Evolutionary conservation across 2,113 vertebrate genomes (phyloP).

Genomic region (Epinephelus lanceolatus): DNA sequence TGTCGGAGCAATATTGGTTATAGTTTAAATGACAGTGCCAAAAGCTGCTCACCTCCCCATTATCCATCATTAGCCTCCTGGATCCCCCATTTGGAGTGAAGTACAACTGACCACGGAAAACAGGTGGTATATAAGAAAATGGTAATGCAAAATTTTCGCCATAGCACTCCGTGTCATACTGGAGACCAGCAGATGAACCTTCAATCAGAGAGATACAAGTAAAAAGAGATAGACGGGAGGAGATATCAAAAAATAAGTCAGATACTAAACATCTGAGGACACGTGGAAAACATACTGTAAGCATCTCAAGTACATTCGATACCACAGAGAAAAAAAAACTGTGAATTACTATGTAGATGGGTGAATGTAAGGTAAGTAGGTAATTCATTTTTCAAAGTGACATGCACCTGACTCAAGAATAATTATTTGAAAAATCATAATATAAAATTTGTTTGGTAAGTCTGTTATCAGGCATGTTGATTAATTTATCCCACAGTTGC

Average conservation of each 20-base stretch:
- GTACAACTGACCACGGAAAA: neutral
- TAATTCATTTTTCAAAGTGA: no score
- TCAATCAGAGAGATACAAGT: neutral
- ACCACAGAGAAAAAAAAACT: no score
- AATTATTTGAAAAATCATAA: no score
- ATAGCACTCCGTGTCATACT: neutral
- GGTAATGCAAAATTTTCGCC: neutral
- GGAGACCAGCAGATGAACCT: neutral
- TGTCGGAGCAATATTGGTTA: neutral
- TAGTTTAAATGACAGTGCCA: neutral
- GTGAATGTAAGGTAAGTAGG: no score
- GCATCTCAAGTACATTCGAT: neutral
- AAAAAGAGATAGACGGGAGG: neutral
- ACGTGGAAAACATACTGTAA: neutral
- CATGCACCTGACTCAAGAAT: no score
- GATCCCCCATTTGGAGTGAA: slow-evolving; percentile 26
- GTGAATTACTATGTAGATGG: no score
- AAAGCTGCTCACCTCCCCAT: slow-evolving; percentile 31
- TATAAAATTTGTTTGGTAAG: no score
- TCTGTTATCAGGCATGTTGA: no score
- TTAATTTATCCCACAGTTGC: no score
- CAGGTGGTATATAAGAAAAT: rapidly evolving
- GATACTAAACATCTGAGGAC: neutral
- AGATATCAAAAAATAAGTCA: neutral
- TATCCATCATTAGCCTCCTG: neutral